Evolutionary conservation across 2,888 invertebrate genomes (phyloP).

Genomic region (Nomada fabriciana): DNA sequence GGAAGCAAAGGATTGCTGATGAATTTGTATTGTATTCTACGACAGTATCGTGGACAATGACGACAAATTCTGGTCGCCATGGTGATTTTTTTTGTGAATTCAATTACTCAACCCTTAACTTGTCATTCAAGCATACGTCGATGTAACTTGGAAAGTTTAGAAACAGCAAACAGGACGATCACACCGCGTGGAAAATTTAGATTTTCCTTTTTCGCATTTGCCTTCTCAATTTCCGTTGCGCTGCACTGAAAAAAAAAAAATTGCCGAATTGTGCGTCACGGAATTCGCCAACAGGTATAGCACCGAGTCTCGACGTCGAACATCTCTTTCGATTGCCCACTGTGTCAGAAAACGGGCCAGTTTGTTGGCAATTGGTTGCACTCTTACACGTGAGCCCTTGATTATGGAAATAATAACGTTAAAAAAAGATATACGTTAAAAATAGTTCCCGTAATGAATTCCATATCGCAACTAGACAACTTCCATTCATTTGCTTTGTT

Average conservation of each 20-base stretch:
- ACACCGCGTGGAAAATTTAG: not conserved
- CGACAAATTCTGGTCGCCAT: conserved; percentile 17
- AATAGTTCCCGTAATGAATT: conserved; percentile 29
- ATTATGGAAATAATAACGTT: no score
- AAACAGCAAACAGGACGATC: conserved; percentile 12
- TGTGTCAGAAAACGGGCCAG: not conserved
- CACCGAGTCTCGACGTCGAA: not conserved
- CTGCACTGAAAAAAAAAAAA: conserved; percentile 28
- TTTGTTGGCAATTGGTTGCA: not conserved
- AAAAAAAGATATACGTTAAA: not conserved
- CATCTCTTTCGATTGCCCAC: not conserved
- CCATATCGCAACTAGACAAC: conserved; percentile 31
- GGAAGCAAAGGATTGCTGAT: not conserved
- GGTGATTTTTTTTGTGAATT: not conserved
- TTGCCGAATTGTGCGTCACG: conserved; percentile 45
- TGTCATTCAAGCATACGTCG: no score
- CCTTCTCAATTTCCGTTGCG: conserved; percentile 35
- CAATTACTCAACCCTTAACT: no score
- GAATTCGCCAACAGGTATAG: conserved; percentile 36
- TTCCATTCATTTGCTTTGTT: conserved; percentile 38
- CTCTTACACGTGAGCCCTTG: no score
- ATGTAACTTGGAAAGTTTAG: not conserved
- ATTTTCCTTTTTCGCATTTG: conserved; percentile 21
- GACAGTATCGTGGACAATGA: not conserved
- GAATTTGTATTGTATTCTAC: not conserved